Conservation (phyloP, 2,113 vertebrate genomes). For the Donacobius atricapilla region DNA sequence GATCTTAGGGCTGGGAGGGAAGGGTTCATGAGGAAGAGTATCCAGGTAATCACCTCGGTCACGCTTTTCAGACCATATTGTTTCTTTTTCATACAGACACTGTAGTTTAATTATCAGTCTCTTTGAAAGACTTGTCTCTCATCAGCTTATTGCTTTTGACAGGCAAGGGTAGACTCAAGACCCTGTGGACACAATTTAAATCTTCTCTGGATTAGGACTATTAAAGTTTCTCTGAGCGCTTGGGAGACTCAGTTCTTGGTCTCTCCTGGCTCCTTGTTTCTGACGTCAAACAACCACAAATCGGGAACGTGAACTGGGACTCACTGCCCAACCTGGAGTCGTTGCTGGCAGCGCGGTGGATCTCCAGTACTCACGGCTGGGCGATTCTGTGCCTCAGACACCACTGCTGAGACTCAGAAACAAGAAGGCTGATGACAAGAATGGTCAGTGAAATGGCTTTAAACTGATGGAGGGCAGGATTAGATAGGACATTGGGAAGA, state of each 20-base stretch:
- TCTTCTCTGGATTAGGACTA: neutral
- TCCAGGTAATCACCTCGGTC: neutral
- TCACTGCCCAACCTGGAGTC: neutral
- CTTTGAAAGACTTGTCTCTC: neutral
- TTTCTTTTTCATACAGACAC: neutral
- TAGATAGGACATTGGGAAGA: neutral
- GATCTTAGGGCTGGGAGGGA: neutral
- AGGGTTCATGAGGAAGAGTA: neutral
- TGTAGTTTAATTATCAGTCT: neutral
- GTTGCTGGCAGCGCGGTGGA: neutral
- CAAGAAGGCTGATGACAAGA: neutral
- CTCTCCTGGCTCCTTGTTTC: neutral
- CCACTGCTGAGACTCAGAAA: neutral
- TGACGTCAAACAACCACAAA: neutral
- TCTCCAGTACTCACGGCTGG: accelerated
- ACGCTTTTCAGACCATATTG: neutral
- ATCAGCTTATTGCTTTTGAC: neutral
- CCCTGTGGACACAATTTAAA: neutral
- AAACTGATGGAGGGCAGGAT: neutral
- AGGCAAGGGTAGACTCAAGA: neutral
- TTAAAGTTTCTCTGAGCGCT: neutral
- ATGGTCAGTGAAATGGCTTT: neutral
- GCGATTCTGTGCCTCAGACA: neutral
- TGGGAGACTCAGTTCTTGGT: neutral
- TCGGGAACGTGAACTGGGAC: neutral